These are phyloP conservation scores for Bactericera cockerelli DNA, from an alignment of 1,140 invertebrate species.

Conservation along the genomic window DNA sequence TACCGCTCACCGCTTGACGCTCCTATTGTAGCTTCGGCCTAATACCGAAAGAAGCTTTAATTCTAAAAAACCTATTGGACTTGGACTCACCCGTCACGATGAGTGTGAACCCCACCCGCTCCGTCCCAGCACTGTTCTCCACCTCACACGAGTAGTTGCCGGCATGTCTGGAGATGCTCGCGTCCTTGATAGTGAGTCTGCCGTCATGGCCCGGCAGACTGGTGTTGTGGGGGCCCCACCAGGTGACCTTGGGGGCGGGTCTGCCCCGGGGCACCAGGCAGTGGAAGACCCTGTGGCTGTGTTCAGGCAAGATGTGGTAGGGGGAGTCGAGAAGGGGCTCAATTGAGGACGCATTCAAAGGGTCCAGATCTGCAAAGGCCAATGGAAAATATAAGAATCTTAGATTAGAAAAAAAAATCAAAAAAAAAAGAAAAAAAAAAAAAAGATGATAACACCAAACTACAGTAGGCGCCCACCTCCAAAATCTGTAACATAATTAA, in stretches of 20 bases:
- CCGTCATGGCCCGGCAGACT: conserved; percentile 32
- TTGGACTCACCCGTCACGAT: conserved; percentile 43
- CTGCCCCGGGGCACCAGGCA: conserved; percentile 41
- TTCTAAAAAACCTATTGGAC: too few species aligned
- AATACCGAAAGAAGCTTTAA: too few species aligned
- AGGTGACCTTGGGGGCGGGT: conserved; percentile 40
- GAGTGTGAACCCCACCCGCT: conserved; percentile 36
- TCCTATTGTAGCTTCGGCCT: too few species aligned
- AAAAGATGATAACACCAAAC: too few species aligned
- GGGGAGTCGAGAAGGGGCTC: conserved; percentile 36
- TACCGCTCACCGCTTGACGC: too few species aligned
- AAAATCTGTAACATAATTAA: too few species aligned
- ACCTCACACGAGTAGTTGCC: conserved; percentile 55
- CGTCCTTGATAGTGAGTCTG: conserved; percentile 42
- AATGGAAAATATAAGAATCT: too few species aligned
- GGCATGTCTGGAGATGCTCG: conserved; percentile 36
- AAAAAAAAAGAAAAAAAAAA: too few species aligned
- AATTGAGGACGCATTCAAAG: conserved; percentile 36
- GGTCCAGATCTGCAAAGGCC: conserved; percentile 44
- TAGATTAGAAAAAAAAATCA: too few species aligned
- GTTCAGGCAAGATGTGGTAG: conserved; percentile 39
- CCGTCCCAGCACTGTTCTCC: conserved; percentile 49
- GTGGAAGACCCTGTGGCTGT: conserved; percentile 40
- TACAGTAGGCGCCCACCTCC: too few species aligned
- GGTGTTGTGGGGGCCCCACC: conserved; percentile 33